These are phyloP conservation scores for Hyles euphorbiae DNA, from an alignment of 1,140 invertebrate species.

Conservation along the genomic window DNA sequence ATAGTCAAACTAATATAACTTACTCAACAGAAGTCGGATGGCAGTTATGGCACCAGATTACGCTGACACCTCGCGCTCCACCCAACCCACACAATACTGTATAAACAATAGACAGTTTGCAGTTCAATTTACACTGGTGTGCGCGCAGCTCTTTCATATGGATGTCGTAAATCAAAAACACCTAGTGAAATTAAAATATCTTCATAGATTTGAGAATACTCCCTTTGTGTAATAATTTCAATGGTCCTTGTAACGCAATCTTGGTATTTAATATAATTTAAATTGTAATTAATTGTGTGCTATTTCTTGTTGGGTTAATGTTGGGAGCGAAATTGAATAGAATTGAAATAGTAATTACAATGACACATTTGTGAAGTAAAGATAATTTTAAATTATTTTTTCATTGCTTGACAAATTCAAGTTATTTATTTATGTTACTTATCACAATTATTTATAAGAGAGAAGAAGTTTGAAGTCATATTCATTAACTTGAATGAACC, in stretches of 20 bases:
- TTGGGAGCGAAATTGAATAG: constrained; percentile 15
- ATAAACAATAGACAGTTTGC: constrained; percentile 12
- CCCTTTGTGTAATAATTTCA: constrained; percentile 21
- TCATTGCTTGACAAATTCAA: too few species aligned
- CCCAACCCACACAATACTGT: constrained; percentile 2
- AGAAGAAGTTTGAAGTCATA: too few species aligned
- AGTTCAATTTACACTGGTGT: constrained; percentile 15
- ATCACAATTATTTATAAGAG: too few species aligned
- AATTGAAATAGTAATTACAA: constrained; percentile 8
- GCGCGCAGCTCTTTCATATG: constrained; percentile 39
- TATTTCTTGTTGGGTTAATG: constrained; percentile 20
- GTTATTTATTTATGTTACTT: too few species aligned
- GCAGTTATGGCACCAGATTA: constrained; percentile 19
- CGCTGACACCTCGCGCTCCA: constrained; percentile 14
- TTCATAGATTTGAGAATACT: constrained; percentile 24
- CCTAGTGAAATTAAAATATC: constrained; percentile 38
- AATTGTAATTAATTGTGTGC: constrained; percentile 24
- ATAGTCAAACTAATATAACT: constrained; percentile 39
- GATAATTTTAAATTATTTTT: too few species aligned
- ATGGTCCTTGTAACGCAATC: constrained; percentile 13
- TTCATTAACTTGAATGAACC: too few species aligned
- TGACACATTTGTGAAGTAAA: too few species aligned
- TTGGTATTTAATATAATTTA: constrained; percentile 23
- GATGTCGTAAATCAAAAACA: constrained; percentile 36
- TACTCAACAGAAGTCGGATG: constrained; percentile 21